A percentile compares a stretch with the other conserved stretches of the same genome.
Conservation (phyloP, 92 coral and sea anemone genomes). For the Actinostola sp. region DNA sequence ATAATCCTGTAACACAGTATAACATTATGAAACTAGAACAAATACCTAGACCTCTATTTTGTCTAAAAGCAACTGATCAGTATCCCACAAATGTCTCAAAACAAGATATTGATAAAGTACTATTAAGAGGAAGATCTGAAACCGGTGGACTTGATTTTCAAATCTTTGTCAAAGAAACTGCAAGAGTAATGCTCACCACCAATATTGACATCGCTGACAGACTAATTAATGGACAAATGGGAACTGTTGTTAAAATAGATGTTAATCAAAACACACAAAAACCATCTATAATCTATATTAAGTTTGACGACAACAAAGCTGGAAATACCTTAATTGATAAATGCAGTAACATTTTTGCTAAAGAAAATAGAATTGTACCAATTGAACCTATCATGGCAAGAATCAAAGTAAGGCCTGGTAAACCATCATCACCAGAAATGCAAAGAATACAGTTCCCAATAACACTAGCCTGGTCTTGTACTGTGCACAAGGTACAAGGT, state of each 20-base stretch:
- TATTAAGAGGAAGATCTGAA: constrained; percentile 24
- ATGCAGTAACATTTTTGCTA: constrained; percentile 30
- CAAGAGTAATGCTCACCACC: constrained; percentile 46
- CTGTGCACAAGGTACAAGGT: constrained; percentile 73
- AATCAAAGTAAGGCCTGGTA: constrained; percentile 65
- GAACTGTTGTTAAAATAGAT: constrained; percentile 54
- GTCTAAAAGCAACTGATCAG: constrained; percentile 29
- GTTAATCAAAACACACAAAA: constrained; percentile 36
- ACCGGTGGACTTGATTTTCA: constrained; percentile 29
- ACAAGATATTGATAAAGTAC: constrained; percentile 27
- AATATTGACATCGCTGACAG: constrained; percentile 41
- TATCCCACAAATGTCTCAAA: constrained; percentile 20
- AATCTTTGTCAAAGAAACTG: not conserved
- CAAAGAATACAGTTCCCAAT: too few species aligned
- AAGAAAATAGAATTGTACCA: constrained; percentile 64
- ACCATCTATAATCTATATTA: constrained; percentile 52
- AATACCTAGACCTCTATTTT: constrained; percentile 20
- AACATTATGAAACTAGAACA: constrained; percentile 21
- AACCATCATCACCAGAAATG: constrained; percentile 71
- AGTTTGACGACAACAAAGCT: constrained; percentile 70
- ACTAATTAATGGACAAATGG: constrained; percentile 63
- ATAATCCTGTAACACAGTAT: constrained; percentile 45
- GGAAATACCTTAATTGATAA: constrained; percentile 41
- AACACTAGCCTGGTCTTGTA: constrained; percentile 49
- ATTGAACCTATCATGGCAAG: constrained; percentile 57